phyloP scores from a whole-genome alignment of 2,888 invertebrate genomes.

The Melangyna quadrimaculata region DNA sequence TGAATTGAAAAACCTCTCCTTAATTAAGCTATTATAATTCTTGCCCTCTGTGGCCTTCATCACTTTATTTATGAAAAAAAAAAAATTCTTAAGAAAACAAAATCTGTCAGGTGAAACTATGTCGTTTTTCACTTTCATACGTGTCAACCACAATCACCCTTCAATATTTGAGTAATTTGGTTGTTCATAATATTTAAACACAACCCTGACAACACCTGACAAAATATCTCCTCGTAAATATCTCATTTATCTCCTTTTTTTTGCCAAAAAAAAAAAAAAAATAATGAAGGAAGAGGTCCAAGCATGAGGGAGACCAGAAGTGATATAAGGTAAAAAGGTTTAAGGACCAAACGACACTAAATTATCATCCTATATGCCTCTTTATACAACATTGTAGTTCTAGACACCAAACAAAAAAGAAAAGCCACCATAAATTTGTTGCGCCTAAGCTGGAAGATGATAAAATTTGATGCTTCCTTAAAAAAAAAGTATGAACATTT shows the following conservation, averaged over 20 bases:
- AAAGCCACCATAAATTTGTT: constrained; percentile 45
- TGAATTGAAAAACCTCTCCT: neutral
- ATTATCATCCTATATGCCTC: neutral
- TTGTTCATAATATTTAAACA: neutral
- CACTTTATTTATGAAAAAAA: neutral
- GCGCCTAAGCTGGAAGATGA: constrained; percentile 42
- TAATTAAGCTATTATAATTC: neutral
- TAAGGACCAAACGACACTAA: constrained; percentile 25
- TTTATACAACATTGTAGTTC: neutral
- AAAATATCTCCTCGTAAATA: constrained; percentile 28
- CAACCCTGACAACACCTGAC: neutral
- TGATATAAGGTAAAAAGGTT: neutral
- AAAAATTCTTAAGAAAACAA: neutral
- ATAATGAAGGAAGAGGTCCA: constrained; percentile 4
- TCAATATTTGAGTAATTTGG: constrained; percentile 37
- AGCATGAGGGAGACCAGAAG: neutral
- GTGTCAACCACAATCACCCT: constrained; percentile 17
- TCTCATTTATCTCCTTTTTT: constrained; percentile 30
- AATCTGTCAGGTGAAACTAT: constrained; percentile 2
- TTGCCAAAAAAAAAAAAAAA: no score
- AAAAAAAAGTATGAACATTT: constrained; percentile 15
- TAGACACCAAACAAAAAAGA: no score
- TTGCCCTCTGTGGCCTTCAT: neutral
- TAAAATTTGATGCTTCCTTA: constrained; percentile 41
- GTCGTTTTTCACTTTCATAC: neutral